A percentile compares a stretch with the other conserved stretches of the same genome.
phyloP scores from a whole-genome alignment of 1,140 invertebrate species.

The Chionoecetes opilio region DNA sequence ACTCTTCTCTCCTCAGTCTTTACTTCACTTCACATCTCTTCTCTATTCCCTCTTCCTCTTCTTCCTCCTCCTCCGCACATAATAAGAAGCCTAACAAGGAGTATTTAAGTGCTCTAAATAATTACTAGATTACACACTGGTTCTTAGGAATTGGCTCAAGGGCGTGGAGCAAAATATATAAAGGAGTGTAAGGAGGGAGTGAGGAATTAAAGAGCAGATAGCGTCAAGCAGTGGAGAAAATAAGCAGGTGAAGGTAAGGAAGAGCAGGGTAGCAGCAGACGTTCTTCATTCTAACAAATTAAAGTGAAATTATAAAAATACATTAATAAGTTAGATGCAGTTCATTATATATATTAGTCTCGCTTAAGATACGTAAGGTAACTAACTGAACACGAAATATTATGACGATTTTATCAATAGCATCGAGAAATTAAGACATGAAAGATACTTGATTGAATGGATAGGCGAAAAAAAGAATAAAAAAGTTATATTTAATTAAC shows the following conservation, averaged over 20 bases:
- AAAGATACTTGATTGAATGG: too few species aligned
- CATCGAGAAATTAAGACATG: too few species aligned
- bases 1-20: background rate
- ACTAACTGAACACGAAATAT: too few species aligned
- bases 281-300: background rate
- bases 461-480: too few species aligned
- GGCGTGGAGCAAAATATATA: background rate
- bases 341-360: too few species aligned
- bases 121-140: background rate
- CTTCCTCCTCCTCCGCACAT: background rate
- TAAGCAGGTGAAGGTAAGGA: background rate
- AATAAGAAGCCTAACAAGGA: conserved; percentile 8
- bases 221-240: background rate
- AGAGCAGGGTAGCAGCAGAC: background rate
- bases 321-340: too few species aligned
- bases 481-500: too few species aligned
- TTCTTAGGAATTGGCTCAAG: background rate
- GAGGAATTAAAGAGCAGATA: conserved; percentile 19
- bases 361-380: too few species aligned
- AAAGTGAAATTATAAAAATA: too few species aligned
- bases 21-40: background rate
- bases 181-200: background rate
- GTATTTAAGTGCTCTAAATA: background rate
- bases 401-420: too few species aligned
- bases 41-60: background rate